A percentile compares a stretch with the other conserved stretches of the same genome.
These are phyloP conservation scores for Chaetodon trifasciatus DNA, from an alignment of 2,797 vertebrate species.

Conservation along the genomic window DNA sequence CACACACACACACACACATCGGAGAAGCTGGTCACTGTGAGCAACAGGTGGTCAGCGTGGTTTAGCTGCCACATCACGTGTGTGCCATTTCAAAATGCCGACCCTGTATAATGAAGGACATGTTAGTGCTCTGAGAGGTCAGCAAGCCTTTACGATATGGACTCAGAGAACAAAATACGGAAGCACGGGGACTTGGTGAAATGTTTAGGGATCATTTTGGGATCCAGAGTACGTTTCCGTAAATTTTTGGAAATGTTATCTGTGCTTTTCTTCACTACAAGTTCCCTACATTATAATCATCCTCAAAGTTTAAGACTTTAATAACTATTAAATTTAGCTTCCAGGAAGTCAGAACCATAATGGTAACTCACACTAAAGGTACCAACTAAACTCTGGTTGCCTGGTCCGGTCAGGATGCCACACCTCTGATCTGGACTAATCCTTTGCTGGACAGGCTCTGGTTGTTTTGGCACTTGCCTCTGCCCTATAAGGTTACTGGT, in stretches of 20 bases:
- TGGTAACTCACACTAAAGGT: background rate
- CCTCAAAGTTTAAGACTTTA: background rate
- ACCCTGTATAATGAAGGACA: slow-evolving; percentile 62
- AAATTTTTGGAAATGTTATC: background rate
- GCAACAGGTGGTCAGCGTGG: slow-evolving; percentile 73
- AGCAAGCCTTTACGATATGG: slow-evolving; percentile 31
- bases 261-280: background rate
- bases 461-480: slow-evolving; percentile 27
- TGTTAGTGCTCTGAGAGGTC: slow-evolving; percentile 51
- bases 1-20: slow-evolving; percentile 30
- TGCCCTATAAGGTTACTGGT: slow-evolving; percentile 19
- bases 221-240: background rate
- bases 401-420: slow-evolving; percentile 38
- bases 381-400: background rate
- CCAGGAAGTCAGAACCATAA: slow-evolving; percentile 10
- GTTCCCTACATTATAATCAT: background rate
- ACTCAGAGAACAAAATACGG: background rate
- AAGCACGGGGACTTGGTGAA: background rate
- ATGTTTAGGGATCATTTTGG: background rate
- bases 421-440: slow-evolving; percentile 58
- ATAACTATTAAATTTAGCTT: slow-evolving; percentile 37
- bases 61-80: slow-evolving; percentile 66
- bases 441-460: slow-evolving; percentile 46
- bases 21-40: slow-evolving; percentile 44
- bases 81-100: slow-evolving; percentile 75